Conservation (phyloP, 1,140 invertebrate species). For the Cyphomyrmex costatus region DNA sequence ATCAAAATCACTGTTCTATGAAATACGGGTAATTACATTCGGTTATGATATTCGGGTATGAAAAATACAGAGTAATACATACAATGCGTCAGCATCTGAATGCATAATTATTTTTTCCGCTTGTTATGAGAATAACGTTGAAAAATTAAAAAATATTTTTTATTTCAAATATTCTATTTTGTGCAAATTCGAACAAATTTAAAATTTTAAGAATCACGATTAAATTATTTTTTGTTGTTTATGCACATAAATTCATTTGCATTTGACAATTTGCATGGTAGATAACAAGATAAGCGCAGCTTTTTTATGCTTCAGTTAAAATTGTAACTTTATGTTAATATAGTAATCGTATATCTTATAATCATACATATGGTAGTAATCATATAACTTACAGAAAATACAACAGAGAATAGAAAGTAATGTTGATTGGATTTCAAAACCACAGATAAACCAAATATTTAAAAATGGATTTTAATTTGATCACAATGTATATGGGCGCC, state of each 20-base stretch:
- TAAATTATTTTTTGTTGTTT: background rate
- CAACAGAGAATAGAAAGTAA: slow-evolving; percentile 31
- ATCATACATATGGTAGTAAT: slow-evolving; percentile 2
- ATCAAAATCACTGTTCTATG: slow-evolving; percentile 45
- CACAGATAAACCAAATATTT: slow-evolving; percentile 44
- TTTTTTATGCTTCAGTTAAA: background rate
- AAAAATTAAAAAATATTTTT: background rate
- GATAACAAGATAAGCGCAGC: background rate
- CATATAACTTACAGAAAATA: background rate
- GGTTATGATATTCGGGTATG: slow-evolving; percentile 37
- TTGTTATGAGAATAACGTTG: background rate
- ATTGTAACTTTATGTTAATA: slow-evolving; percentile 31
- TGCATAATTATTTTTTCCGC: slow-evolving; percentile 19
- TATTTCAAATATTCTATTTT: background rate
- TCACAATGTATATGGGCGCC: slow-evolving; percentile 16
- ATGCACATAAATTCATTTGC: background rate
- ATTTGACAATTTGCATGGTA: background rate
- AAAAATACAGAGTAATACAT: background rate
- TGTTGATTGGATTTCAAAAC: slow-evolving; percentile 47
- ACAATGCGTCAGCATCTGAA: background rate
- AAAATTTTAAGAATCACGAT: background rate
- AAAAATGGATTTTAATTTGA: slow-evolving; percentile 51
- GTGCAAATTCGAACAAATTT: background rate
- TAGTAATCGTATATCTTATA: slow-evolving; percentile 13
- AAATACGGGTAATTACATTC: slow-evolving; percentile 22